These are phyloP conservation scores for Solenodon paradoxus DNA, from an alignment of 2,113 vertebrate genomes.

Conservation along the genomic window DNA sequence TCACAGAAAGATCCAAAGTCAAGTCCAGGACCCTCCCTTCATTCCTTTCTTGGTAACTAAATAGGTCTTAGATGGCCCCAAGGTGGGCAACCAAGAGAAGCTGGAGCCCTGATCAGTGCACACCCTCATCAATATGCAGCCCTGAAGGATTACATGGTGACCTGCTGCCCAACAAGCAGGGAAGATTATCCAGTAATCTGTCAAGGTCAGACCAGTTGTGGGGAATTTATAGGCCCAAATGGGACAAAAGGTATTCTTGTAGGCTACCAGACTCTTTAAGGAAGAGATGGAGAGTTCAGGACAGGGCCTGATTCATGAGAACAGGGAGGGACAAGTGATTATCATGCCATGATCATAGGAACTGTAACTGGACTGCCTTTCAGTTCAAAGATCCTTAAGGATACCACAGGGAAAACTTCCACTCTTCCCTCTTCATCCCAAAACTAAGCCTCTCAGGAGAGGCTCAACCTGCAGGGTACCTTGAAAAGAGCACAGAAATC, in stretches of 20 bases:
- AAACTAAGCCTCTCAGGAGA: neutral
- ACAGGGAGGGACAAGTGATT: neutral
- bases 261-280: neutral
- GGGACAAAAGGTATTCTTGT: neutral
- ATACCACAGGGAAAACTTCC: neutral
- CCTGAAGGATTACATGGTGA: neutral
- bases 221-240: neutral
- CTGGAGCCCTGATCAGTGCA: neutral
- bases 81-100: neutral
- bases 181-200: constrained; percentile 27
- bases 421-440: neutral
- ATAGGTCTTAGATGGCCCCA: neutral
- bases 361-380: neutral
- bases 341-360: neutral
- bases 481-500: neutral
- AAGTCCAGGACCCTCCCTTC: neutral
- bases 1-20: neutral
- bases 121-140: neutral
- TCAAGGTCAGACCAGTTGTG: neutral
- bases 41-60: constrained; percentile 11
- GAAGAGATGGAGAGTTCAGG: neutral
- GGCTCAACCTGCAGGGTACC: neutral
- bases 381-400: neutral
- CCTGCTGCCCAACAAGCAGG: neutral
- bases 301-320: neutral